Base-by-base conservation (phyloP, 2,113 vertebrate genomes). In the Zootoca vivipara region DNA sequence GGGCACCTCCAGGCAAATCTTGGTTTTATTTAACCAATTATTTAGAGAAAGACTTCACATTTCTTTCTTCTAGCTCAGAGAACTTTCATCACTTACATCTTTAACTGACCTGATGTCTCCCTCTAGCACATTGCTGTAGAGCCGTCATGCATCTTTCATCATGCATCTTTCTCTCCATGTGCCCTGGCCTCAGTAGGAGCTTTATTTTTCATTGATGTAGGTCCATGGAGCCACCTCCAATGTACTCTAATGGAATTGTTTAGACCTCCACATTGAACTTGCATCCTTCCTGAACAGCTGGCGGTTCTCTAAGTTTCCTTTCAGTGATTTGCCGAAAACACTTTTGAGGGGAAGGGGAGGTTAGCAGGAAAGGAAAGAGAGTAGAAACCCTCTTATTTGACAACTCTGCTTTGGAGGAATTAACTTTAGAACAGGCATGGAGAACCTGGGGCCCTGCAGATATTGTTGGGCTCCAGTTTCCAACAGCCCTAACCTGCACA, bases 11-110 rank as follows among this genome's bases (percentile, higher is more conserved):
- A 78, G 86, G 78, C 82, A 73, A 81, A 91, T 86, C 88, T 80
- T n/a, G 2, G 1, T 64, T 62, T 91, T 92, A 88, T 91, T 58
- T 82, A 87, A 40, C 33, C 88, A 52, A 75, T 90, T 84, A 84
- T 42, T 81, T 91, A 85, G 86, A 58, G 69, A 72, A 90, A 72
- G 88, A 90, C 90, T 46, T 46, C 77, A 28, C 82, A 82, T 78
- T 82, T 88, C 83, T 33, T 64, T n/a, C 40, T 92, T 87, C 56
- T 90, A 42, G 33, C 85, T 73, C 65, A 85, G 58, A 65, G 58
- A 13, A 4, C 64, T 3, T 89, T 90, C 72, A 91, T 2, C 72
- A 77, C 64, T 30, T 35, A 6, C 52, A 35, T 18, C 75, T 73
- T 38, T 83, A 30, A 82, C 4, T 93, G 75, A 81, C 24, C 15